phyloP scores from a whole-genome alignment of 2,797 vertebrate genomes.

The Rallus crepitans region DNA sequence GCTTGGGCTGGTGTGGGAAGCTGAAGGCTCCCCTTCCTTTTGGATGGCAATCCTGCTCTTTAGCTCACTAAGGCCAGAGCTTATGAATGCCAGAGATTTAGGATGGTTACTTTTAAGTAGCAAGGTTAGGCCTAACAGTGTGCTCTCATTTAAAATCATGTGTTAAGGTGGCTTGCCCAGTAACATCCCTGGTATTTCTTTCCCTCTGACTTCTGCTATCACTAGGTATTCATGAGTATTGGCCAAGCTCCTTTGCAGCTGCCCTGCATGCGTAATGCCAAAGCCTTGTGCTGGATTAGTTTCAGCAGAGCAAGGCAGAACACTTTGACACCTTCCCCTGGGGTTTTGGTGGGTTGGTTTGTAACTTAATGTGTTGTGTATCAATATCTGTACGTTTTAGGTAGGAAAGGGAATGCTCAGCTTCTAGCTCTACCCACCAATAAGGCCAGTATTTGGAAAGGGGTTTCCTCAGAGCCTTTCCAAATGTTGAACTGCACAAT shows the following conservation, averaged over 20 bases:
- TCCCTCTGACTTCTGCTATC: not conserved
- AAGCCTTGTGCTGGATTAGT: not conserved
- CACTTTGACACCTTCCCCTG: not conserved
- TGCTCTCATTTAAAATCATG: not conserved
- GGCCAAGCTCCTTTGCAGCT: not conserved
- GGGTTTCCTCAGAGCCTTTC: not conserved
- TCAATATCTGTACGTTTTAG: not conserved
- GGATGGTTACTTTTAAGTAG: not conserved
- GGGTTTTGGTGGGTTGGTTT: too few relatives aligned
- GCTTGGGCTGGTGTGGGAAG: not conserved
- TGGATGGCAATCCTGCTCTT: not conserved
- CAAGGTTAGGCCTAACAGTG: not conserved
- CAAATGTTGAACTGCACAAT: not conserved
- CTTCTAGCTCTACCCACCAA: not conserved
- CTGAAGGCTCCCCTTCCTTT: not conserved
- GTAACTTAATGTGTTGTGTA: not conserved
- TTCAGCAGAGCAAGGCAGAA: not conserved
- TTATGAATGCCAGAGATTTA: not conserved
- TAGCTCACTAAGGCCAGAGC: not conserved
- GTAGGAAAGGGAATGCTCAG: not conserved
- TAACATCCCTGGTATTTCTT: not conserved
- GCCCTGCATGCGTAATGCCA: not conserved
- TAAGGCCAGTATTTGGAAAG: not conserved
- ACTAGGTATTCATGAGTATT: not conserved
- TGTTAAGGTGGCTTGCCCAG: not conserved